Percentiles rank a stretch among this genome's conserved stretches.
These are phyloP conservation scores for Patella depressa DNA, from an alignment of 2,888 invertebrate species.

Conservation along the genomic window DNA sequence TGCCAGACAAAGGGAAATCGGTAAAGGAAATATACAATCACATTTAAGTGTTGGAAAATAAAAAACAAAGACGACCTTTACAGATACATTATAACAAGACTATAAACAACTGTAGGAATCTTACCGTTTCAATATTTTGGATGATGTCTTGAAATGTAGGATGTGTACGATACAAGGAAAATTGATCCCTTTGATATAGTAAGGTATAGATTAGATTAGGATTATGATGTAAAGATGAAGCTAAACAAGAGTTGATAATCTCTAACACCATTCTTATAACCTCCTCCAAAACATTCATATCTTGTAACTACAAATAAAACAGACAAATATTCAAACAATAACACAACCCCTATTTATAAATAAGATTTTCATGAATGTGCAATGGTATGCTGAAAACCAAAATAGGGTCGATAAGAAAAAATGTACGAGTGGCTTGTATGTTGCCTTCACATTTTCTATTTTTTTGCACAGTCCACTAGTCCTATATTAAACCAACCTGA, in stretches of 20 bases:
- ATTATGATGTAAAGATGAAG: slow-evolving; percentile 88
- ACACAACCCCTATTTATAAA: too few species aligned
- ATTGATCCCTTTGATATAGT: slow-evolving; percentile 89
- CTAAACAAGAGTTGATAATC: slow-evolving; percentile 95
- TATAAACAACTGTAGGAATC: slow-evolving; percentile 41
- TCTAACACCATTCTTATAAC: slow-evolving; percentile 96
- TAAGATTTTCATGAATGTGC: too few species aligned
- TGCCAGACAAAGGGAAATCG: neutral
- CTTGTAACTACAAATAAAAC: slow-evolving; percentile 74
- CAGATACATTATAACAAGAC: too few species aligned
- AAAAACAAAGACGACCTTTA: neutral
- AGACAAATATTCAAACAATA: too few species aligned
- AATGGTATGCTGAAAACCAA: too few species aligned
- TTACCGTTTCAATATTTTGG: slow-evolving; percentile 93
- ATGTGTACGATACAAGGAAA: slow-evolving; percentile 83
- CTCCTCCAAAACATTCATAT: slow-evolving; percentile 91
- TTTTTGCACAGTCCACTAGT: too few species aligned
- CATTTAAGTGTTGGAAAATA: neutral
- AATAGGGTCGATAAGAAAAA: too few species aligned
- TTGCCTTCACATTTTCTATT: too few species aligned
- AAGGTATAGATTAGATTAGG: slow-evolving; percentile 95
- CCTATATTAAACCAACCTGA: too few species aligned
- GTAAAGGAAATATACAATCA: neutral
- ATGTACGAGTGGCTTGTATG: too few species aligned
- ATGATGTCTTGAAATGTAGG: slow-evolving; percentile 91